phyloP scores from a whole-genome alignment of 2,888 invertebrate genomes.

The Synergus umbraculus region DNA sequence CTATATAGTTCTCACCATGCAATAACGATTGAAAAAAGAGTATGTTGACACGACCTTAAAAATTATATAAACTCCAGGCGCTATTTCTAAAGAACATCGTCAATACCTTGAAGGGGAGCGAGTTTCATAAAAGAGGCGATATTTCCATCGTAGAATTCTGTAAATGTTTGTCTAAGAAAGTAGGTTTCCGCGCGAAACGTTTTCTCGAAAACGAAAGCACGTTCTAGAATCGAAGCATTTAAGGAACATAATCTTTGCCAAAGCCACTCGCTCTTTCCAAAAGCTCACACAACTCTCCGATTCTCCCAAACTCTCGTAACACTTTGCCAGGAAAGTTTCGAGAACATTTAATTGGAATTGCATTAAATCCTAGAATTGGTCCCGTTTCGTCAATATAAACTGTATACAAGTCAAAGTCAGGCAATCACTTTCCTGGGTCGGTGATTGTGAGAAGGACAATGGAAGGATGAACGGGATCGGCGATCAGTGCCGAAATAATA shows the following conservation, averaged over 20 bases:
- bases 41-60: conserved; percentile 14
- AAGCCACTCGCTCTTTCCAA: conserved; percentile 22
- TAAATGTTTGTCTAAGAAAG: conserved; percentile 35
- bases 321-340: neutral
- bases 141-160: conserved; percentile 12
- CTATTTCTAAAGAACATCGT: conserved; percentile 1
- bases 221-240: conserved; percentile 30
- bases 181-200: conserved; percentile 12
- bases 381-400: conserved; percentile 59
- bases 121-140: neutral
- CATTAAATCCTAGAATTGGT: neutral
- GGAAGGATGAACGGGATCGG: conserved; percentile 54
- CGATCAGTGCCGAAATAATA: conserved; percentile 63
- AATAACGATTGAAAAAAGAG: neutral
- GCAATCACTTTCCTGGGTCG: conserved; percentile 61
- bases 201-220: conserved; percentile 33
- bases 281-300: neutral
- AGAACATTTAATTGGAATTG: conserved; percentile 14
- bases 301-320: neutral
- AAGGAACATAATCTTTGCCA: conserved; percentile 19
- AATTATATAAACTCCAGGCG: neutral
- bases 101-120: neutral
- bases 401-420: conserved; percentile 57
- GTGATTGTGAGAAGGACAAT: conserved; percentile 60
- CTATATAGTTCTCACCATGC: too few relatives aligned